Evolutionary conservation across 2,113 vertebrate genomes (phyloP), one percentile per base, ranked within the genome.

Genomic region (Halichoerus grypus): DNA sequence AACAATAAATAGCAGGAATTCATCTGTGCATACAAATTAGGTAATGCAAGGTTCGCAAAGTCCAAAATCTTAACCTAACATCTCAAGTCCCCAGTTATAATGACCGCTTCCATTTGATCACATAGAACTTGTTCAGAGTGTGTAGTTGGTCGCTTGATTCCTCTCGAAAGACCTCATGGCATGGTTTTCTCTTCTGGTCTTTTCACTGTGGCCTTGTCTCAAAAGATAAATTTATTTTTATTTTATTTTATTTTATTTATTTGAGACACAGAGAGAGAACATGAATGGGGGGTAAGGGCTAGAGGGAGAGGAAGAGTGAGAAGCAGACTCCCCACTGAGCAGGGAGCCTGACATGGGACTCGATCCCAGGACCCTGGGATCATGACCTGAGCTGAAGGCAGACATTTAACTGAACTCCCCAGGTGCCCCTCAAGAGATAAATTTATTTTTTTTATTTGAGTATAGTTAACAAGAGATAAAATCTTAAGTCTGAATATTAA

Each of bases 1-100:
- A 74, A 79, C 18, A 92, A 80, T 53, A 67, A 85, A 92, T 22
- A 88, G 36, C 16, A 81, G 22, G 67, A 31, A 97, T 88, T 94
- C 89, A 26, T 12, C 74, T 83, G 10, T 88, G 80, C 71, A 67
- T 95, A 79, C 24, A 82, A 81, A 65, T 94, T 76, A 96, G 31
- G 33, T 63, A 72, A 94, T 39, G 11, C 14, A 92, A 93, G 57
- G 0, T 0, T 69, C 3, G 5, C 13, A 71, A 83, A 85, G 55
- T 80, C 26, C 36, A 87, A 96, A 89, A 80, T 85, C 24, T 96
- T 96, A 93, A 79, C 39, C 42, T 95, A n/a, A 19, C 1, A 39
- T 61, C 59, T 51, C 31, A 88, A 92, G 36, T 76, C 11, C 18
- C 13, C 55, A 71, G 7, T 86, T 76, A 39, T 4, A 69, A 76